Evolutionary conservation across 2,888 invertebrate species (phyloP), one percentile per base, ranked within the genome.

Genomic region (Graphium colonna): DNA sequence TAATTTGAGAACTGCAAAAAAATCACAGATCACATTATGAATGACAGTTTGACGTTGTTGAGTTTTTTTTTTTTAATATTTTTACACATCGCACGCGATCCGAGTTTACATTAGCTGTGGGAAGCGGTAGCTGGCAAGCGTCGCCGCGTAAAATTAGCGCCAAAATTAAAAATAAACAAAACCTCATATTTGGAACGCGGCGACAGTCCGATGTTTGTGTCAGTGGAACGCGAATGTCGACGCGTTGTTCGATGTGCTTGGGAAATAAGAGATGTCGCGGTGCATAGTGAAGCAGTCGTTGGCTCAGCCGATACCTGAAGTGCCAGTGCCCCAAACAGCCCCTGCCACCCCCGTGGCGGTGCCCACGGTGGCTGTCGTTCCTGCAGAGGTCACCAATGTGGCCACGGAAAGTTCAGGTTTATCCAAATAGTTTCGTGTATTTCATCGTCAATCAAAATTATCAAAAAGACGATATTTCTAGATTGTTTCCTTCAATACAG

Each of bases 161-260:
- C 87, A 87, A 86, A 84, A 76, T 81, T 87, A 88, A 89, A 89
- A 87, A 88, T 87, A 87, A 88, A 87, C 78, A 84, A 83, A 85
- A 77, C 79, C 68, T 83, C 88, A 81, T 75, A 81, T 82, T 89
- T 85, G 79, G 86, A 88, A 84, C 83, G 70, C 60, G 69, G 60
- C 84, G 85, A 79, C 85, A 87, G 88, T 88, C 87, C 73, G 63
- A 80, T 87, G 86, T 88, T 88, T 82, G 79, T 77, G 73, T 72
- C 73, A 74, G 73, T 64, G 69, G 66, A 66, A 67, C 64, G 69
- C 61, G 77, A 71, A 68, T 77, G 82, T 81, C 74, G 36, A 38
- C 36, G 73, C 70, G 71, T 73, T 66, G 68, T 69, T 64, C 60
- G 54, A 62, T 66, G 67, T 59, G 57, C 52, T 56, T 51, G 57